phyloP scores from a whole-genome alignment of 2,113 vertebrate species.

The Pantherophis guttatus region DNA sequence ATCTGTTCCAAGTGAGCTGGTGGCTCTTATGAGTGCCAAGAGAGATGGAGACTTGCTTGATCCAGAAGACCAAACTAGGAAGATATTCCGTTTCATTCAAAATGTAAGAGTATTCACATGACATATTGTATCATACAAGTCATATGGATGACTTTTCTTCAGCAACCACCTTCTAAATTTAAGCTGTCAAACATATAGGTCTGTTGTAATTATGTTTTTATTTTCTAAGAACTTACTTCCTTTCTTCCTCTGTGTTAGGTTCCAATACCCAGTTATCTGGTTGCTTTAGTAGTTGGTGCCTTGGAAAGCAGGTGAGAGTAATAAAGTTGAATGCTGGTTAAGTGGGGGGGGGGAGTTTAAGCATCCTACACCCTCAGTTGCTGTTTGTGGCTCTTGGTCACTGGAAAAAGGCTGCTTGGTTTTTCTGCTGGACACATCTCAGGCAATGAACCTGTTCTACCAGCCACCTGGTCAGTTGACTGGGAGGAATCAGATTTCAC shows the following conservation, averaged over 20 bases:
- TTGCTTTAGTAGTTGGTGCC: constrained; percentile 90
- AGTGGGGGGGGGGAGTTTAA: no score
- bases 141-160: not conserved
- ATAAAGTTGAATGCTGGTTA: not conserved
- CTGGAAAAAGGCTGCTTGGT: not conserved
- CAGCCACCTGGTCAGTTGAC: not conserved
- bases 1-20: constrained; percentile 89
- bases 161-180: not conserved
- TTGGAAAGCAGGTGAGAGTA: constrained; percentile 89
- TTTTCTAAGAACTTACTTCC: not conserved
- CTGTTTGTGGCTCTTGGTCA: not conserved
- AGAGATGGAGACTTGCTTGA: constrained; percentile 83
- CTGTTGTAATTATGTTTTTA: not conserved
- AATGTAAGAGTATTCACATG: constrained; percentile 65
- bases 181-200: not conserved
- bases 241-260: constrained; percentile 72
- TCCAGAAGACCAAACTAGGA: constrained; percentile 73
- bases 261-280: constrained; percentile 90
- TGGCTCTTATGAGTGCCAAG: constrained; percentile 92
- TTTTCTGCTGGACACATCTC: not conserved
- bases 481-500: not conserved
- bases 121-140: not conserved
- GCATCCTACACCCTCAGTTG: not conserved
- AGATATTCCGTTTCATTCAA: constrained; percentile 86
- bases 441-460: not conserved